Evolutionary conservation across 1,140 invertebrate species (phyloP).

Genomic region (Papilio polyxenes): DNA sequence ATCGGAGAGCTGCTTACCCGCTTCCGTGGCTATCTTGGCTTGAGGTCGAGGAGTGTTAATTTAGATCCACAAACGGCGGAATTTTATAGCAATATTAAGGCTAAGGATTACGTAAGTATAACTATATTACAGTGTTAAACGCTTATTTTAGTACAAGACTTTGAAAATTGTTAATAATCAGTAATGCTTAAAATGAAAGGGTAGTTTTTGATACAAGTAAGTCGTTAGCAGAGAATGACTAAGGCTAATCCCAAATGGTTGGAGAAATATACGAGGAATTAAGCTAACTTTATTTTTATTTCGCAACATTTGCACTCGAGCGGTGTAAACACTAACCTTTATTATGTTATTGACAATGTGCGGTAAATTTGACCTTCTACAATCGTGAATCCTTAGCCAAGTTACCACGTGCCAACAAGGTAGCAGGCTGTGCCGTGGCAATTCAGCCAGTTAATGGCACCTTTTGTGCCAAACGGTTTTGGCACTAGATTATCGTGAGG

Average conservation of each 20-base stretch:
- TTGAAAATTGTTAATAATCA: too few relatives aligned
- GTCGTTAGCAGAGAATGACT: too few relatives aligned
- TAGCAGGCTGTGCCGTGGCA: not conserved
- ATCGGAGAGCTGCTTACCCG: constrained; percentile 68
- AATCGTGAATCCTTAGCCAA: not conserved
- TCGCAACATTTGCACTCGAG: too few relatives aligned
- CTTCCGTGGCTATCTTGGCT: constrained; percentile 57
- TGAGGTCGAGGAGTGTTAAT: constrained; percentile 50
- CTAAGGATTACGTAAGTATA: constrained; percentile 67
- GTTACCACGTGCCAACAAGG: constrained; percentile 11
- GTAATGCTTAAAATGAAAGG: too few relatives aligned
- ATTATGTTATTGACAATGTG: not conserved
- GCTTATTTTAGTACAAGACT: too few relatives aligned
- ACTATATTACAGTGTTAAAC: too few relatives aligned
- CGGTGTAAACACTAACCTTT: not conserved
- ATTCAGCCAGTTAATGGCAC: not conserved
- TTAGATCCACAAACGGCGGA: constrained; percentile 52
- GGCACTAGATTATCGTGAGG: not conserved
- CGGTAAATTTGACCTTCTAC: constrained; percentile 1
- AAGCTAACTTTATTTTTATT: too few relatives aligned
- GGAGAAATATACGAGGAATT: too few relatives aligned
- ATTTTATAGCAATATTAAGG: constrained; percentile 56
- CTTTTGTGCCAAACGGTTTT: not conserved
- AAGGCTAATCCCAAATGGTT: too few relatives aligned
- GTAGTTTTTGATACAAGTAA: too few relatives aligned